phyloP scores from a whole-genome alignment of 2,113 vertebrate genomes.

The Peromyscus maniculatus region DNA sequence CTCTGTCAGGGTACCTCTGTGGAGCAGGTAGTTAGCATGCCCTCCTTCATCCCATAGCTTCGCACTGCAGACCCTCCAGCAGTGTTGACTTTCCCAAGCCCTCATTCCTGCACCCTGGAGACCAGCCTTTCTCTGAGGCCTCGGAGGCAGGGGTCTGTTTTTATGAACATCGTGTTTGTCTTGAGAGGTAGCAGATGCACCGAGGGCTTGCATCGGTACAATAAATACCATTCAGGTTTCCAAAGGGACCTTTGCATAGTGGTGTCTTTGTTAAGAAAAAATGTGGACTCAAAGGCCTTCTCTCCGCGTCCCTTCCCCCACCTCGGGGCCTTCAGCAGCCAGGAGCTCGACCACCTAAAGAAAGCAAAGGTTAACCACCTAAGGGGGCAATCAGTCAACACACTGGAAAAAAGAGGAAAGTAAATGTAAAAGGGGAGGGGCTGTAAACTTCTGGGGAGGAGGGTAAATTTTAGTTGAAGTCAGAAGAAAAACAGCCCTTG shows the following conservation, averaged over 20 bases:
- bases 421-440: slow-evolving; percentile 82
- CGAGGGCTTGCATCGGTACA: slow-evolving; percentile 91
- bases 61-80: slow-evolving; percentile 11
- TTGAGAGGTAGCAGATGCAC: slow-evolving; percentile 96
- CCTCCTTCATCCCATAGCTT: background rate
- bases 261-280: slow-evolving; percentile 93
- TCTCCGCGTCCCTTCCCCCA: slow-evolving; percentile 60
- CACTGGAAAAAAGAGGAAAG: slow-evolving; percentile 87
- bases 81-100: slow-evolving; percentile 76
- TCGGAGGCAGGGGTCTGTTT: slow-evolving; percentile 87
- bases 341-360: slow-evolving; percentile 86
- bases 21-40: background rate
- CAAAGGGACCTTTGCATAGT: slow-evolving; percentile 85
- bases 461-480: slow-evolving; percentile 80
- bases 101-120: slow-evolving; percentile 60
- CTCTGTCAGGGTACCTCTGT: background rate
- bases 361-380: slow-evolving; percentile 89
- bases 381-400: slow-evolving; percentile 85
- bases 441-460: slow-evolving; percentile 78
- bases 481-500: slow-evolving; percentile 85
- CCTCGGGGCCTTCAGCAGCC: slow-evolving; percentile 74
- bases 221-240: slow-evolving; percentile 94
- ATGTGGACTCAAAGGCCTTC: slow-evolving; percentile 91
- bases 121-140: slow-evolving; percentile 64
- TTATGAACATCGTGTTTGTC: slow-evolving; percentile 93